Conservation (phyloP, 2,797 vertebrate species). For the Syncerus caffer region DNA sequence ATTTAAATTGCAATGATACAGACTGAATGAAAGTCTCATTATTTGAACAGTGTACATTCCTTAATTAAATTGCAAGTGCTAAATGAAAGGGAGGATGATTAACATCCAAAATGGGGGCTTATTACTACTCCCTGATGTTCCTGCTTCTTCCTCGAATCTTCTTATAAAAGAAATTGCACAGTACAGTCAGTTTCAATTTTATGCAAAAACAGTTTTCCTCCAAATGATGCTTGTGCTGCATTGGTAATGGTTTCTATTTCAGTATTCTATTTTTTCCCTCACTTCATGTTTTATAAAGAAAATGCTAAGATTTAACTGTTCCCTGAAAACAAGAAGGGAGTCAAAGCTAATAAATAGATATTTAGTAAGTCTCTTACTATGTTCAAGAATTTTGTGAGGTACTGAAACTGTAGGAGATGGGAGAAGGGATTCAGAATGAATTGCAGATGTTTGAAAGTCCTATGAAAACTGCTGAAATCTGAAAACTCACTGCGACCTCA, state of each 20-base stretch:
- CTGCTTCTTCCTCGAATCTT: constrained; percentile 62
- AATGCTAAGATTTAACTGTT: constrained; percentile 49
- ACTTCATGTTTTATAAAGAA: constrained; percentile 65
- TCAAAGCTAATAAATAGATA: constrained; percentile 5
- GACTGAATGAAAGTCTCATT: constrained; percentile 73
- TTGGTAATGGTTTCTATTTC: constrained; percentile 66
- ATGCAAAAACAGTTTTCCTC: constrained; percentile 48
- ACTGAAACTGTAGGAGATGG: background rate
- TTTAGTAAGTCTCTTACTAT: background rate
- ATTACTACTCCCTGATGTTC: constrained; percentile 58
- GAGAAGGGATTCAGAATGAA: background rate
- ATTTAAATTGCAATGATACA: constrained; percentile 76
- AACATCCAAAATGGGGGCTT: constrained; percentile 45
- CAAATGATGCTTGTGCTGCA: constrained; percentile 46
- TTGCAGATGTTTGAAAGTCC: background rate
- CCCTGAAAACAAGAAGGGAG: constrained; percentile 38
- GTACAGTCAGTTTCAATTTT: constrained; percentile 60
- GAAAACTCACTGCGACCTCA: background rate
- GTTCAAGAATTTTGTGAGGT: background rate
- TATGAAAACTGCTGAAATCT: background rate
- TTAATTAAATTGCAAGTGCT: constrained; percentile 77
- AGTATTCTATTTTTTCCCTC: constrained; percentile 44
- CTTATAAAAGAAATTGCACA: constrained; percentile 48
- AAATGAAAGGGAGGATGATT: constrained; percentile 76
- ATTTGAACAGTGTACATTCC: constrained; percentile 72